phyloP scores from a whole-genome alignment of 2,888 invertebrate genomes.

The Drosophila mayaguana region DNA sequence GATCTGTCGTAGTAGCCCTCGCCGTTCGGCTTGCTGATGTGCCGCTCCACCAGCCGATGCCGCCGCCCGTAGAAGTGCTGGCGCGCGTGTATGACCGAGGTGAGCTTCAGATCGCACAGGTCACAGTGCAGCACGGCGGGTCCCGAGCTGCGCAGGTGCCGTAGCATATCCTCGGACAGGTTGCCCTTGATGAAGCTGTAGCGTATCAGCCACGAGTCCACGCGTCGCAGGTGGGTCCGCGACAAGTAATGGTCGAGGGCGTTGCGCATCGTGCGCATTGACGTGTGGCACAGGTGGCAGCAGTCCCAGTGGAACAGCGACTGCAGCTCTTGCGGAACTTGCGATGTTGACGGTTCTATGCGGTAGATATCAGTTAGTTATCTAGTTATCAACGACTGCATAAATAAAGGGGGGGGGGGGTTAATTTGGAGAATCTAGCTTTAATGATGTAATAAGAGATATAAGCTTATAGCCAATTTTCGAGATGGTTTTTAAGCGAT shows the following conservation, averaged over 20 bases:
- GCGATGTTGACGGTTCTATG: conserved; percentile 17
- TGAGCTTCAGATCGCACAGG: conserved; percentile 67
- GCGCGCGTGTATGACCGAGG: conserved; percentile 61
- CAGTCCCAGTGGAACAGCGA: conserved; percentile 62
- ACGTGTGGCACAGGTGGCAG: conserved; percentile 57
- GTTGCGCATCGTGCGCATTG: conserved; percentile 57
- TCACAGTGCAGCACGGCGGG: conserved; percentile 60
- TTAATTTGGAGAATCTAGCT: too few relatives aligned
- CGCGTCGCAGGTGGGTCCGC: conserved; percentile 54
- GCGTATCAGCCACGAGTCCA: conserved; percentile 57
- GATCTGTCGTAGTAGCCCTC: conserved; percentile 50
- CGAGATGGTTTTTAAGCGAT: too few relatives aligned
- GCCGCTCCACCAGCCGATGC: conserved; percentile 58
- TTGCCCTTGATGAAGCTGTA: conserved; percentile 31
- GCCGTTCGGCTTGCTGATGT: conserved; percentile 50
- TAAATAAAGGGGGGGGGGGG: too few relatives aligned
- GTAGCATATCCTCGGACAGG: conserved; percentile 39
- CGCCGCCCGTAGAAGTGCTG: conserved; percentile 70
- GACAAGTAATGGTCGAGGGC: conserved; percentile 68
- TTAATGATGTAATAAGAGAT: too few relatives aligned
- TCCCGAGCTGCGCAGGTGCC: conserved; percentile 37
- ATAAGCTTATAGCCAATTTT: too few relatives aligned
- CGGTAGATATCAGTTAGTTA: neutral
- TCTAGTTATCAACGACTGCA: too few relatives aligned
- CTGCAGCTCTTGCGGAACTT: conserved; percentile 50